phyloP scores from a whole-genome alignment of 2,888 invertebrate genomes.

The Eupithecia tripunctaria region DNA sequence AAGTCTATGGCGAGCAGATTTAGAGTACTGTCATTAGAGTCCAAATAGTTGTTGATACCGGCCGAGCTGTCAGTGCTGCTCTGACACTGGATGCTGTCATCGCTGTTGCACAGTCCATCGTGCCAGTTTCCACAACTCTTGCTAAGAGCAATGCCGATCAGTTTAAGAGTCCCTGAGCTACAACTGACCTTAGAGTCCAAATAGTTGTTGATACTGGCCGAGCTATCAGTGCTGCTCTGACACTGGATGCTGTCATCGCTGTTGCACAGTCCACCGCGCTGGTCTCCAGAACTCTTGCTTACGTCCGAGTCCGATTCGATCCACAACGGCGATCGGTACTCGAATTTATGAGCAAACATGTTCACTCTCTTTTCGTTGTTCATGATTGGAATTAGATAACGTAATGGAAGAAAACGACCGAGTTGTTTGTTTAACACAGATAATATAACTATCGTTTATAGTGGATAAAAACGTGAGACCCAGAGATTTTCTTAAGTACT shows the following conservation, averaged over 20 bases:
- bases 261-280: constrained; percentile 52
- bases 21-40: constrained; percentile 65
- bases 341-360: constrained; percentile 76
- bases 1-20: background rate
- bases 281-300: constrained; percentile 59
- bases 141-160: background rate
- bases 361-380: constrained; percentile 62
- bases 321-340: constrained; percentile 80
- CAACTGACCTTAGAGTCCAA: constrained; percentile 73
- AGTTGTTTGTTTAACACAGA: background rate
- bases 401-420: background rate
- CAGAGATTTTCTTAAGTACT: constrained; percentile 19
- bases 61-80: constrained; percentile 66
- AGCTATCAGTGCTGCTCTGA: constrained; percentile 62
- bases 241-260: constrained; percentile 71
- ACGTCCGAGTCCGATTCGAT: constrained; percentile 78
- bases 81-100: constrained; percentile 65
- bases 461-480: background rate
- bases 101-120: constrained; percentile 30
- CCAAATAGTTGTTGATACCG: constrained; percentile 80
- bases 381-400: constrained; percentile 43
- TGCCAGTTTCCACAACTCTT: background rate
- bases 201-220: constrained; percentile 79
- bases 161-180: background rate
- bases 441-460: background rate